phyloP scores from a whole-genome alignment of 2,888 invertebrate genomes.

The Anarsia innoxiella region DNA sequence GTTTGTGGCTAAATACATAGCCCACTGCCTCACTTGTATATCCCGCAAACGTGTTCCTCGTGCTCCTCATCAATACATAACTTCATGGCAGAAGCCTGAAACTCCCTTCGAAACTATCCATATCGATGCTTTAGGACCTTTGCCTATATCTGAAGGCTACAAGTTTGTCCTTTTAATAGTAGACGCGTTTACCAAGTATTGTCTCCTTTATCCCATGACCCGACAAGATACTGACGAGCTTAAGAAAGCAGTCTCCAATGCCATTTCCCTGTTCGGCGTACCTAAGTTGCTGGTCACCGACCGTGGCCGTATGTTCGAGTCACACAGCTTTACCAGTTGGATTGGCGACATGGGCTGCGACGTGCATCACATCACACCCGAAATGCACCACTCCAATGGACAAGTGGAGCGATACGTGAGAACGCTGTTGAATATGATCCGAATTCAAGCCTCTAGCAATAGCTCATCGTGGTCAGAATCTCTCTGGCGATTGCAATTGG shows the following conservation, averaged over 20 bases:
- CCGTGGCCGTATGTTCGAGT: constrained; percentile 5
- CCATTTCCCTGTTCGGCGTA: constrained; percentile 2
- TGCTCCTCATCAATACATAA: constrained; percentile 4
- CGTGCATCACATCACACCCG: constrained; percentile 14
- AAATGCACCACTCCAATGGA: constrained; percentile 18
- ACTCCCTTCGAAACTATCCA: constrained; percentile 12
- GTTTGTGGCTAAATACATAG: constrained; percentile 9
- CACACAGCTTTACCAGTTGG: constrained; percentile 4
- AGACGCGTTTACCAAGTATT: constrained; percentile 10
- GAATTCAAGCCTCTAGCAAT: constrained; percentile 2
- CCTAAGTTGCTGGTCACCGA: constrained; percentile 3
- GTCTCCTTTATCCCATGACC: constrained; percentile 6
- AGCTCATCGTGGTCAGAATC: constrained; percentile 11
- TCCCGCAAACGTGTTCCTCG: constrained; percentile 5
- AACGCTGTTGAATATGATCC: constrained; percentile 12
- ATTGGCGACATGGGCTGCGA: constrained; percentile 11
- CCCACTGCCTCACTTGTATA: constrained; percentile 6
- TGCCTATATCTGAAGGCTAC: constrained; percentile 15
- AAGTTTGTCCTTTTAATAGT: constrained; percentile 14
- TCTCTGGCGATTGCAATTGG: constrained; percentile 2
- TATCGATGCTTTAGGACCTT: constrained; percentile 13
- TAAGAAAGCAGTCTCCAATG: constrained; percentile 1
- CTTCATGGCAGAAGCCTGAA: constrained; percentile 10
- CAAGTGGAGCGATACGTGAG: constrained; percentile 15
- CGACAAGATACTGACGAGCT: constrained; percentile 8